Conservation (phyloP, 2,113 vertebrate genomes). For the Varanus komodoensis region DNA sequence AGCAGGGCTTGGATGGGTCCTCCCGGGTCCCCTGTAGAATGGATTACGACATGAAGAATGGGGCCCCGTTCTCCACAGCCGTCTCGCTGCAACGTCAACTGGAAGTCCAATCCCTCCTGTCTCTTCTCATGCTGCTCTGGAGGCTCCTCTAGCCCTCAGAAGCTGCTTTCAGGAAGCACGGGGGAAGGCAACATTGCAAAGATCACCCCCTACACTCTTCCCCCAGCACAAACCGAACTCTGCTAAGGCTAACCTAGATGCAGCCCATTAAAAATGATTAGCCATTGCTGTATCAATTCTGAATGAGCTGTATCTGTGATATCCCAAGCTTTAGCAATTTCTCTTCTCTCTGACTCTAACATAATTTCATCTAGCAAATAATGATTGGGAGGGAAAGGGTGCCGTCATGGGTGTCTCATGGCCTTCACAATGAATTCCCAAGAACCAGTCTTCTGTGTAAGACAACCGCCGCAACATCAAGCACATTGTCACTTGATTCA, state of each 20-base stretch:
- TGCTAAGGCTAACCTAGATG: neutral
- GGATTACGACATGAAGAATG: too few species aligned
- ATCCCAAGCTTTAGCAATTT: neutral
- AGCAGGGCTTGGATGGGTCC: too few species aligned
- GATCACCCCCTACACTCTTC: neutral
- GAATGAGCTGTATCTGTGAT: constrained; percentile 9
- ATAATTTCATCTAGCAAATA: constrained; percentile 46
- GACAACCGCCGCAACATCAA: constrained; percentile 39
- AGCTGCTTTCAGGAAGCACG: neutral
- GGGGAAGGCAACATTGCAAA: neutral
- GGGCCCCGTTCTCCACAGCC: too few species aligned
- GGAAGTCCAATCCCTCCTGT: neutral
- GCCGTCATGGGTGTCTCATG: constrained; percentile 38
- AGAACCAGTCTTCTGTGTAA: neutral
- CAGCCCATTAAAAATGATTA: neutral
- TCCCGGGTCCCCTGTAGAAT: too few species aligned
- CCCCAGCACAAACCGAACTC: neutral
- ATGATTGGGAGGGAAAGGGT: constrained; percentile 34
- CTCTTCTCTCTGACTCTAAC: constrained; percentile 36
- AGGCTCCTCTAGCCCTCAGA: neutral
- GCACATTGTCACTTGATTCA: constrained; percentile 13
- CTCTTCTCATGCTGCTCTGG: neutral
- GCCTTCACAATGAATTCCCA: constrained; percentile 34
- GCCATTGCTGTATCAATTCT: constrained; percentile 40
- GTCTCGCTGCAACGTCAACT: too few species aligned